Evolutionary conservation across 2,888 invertebrate species (phyloP), one percentile per base, ranked within the genome.

Genomic region (Synergus itoensis): DNA sequence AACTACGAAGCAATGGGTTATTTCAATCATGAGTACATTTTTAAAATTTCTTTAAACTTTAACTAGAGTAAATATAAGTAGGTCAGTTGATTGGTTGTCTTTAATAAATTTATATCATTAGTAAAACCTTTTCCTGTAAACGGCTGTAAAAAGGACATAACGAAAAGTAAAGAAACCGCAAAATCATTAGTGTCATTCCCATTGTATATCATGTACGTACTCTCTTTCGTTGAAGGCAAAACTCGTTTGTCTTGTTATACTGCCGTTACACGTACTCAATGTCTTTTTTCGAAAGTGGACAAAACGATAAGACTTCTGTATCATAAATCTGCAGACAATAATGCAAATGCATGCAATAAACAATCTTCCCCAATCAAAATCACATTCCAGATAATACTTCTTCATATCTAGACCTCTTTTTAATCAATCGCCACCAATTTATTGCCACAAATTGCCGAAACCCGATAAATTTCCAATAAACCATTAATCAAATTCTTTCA

Each of bases 191-290:
- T 36, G 28, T 73, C 53, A 73, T 48, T 36, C n/a, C 0, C 48
- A 28, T 36, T 36, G 53, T 53, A n/a, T 36, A 73, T 73, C 16
- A n/a, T 36, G 53, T 73, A 73, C 53, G 11, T 53, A 73, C 73
- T 76, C 63, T 76, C 76, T 76, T 76, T 76, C 76, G 76, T 62
- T 62, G 62, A 62, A 76, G 18, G 57, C 76, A 62, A 76, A 76
- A 76, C 76, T 76, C 60, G 76, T 62, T 76, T 76, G n/a, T 62
- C 76, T 76, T 41, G 76, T 45, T 62, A 76, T 62, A 76, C 62
- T 62, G 73, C 73, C 76, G 76, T 62, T 62, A 76, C 76, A 76
- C 62, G 62, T 21, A 45, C 60, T 62, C 62, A 41, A 63, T 62
- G 76, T 76, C 18, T 76, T 76, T 76, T 76, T 76, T 45, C 76